Percentiles rank a stretch among this genome's conserved stretches.
phyloP scores from a whole-genome alignment of 2,113 vertebrate genomes.

The Tor tambroides region DNA sequence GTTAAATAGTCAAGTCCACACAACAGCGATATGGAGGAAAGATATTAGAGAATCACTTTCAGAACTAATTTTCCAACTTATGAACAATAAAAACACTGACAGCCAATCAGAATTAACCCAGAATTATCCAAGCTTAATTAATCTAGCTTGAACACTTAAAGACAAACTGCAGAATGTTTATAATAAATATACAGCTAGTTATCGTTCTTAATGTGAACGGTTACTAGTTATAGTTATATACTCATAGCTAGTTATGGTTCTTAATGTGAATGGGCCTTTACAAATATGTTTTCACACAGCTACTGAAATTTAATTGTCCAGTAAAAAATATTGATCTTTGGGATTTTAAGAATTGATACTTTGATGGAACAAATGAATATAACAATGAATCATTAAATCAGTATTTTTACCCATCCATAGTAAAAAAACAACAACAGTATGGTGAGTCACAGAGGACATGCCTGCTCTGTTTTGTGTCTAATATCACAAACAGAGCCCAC shows the following conservation, averaged over 20 bases:
- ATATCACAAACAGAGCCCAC: slow-evolving; percentile 46
- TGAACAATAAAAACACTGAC: no score
- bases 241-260: no score
- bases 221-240: no score
- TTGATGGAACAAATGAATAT: not conserved
- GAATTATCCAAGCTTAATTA: no score
- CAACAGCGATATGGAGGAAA: no score
- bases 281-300: not conserved
- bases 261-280: no score
- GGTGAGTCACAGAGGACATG: slow-evolving; percentile 36
- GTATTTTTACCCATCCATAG: not conserved
- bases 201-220: not conserved
- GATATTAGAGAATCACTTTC: no score
- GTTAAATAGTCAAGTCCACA: no score
- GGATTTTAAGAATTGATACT: not conserved
- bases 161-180: not conserved
- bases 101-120: no score
- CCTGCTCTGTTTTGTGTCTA: slow-evolving; percentile 50
- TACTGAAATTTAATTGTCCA: not conserved
- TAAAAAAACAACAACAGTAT: slow-evolving; percentile 21
- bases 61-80: no score
- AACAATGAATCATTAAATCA: not conserved
- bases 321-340: not conserved
- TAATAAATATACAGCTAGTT: not conserved
- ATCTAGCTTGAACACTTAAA: no score